Percentiles rank a stretch among this genome's conserved stretches.
These are phyloP conservation scores for Amphiprion ocellaris DNA, from an alignment of 2,113 vertebrate species.

Conservation along the genomic window DNA sequence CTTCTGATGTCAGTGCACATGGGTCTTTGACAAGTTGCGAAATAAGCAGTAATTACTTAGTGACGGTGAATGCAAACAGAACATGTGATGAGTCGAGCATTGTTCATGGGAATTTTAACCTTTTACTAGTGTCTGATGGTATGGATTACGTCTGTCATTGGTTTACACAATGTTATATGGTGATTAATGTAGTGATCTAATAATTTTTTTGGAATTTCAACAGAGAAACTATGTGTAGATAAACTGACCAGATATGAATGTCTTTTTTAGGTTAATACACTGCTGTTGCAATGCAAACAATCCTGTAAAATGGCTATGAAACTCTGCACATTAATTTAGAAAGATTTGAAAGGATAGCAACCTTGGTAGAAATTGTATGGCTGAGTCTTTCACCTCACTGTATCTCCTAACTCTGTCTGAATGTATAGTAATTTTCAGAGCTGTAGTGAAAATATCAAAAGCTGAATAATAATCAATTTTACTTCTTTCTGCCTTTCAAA, in stretches of 20 bases:
- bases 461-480: too few relatives aligned
- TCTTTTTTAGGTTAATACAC: too few relatives aligned
- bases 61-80: neutral
- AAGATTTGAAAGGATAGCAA: neutral
- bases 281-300: too few relatives aligned
- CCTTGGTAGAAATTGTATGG: neutral
- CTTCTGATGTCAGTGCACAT: slow-evolving; percentile 42
- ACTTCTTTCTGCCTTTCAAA: too few relatives aligned
- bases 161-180: neutral
- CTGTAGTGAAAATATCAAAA: neutral
- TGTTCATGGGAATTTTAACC: neutral
- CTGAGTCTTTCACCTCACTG: too few relatives aligned
- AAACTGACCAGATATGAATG: too few relatives aligned
- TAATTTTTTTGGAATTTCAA: too few relatives aligned
- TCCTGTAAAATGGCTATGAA: neutral
- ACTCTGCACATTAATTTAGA: neutral
- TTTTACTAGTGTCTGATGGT: neutral
- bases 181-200: neutral
- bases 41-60: slow-evolving; percentile 31
- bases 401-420: neutral
- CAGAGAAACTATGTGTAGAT: too few relatives aligned
- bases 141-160: neutral
- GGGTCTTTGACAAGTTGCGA: slow-evolving; percentile 23
- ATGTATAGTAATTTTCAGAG: neutral
- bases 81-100: neutral